These are phyloP conservation scores for Corythornis leucogaster DNA, from an alignment of 2,797 vertebrate species.

Conservation along the genomic window DNA sequence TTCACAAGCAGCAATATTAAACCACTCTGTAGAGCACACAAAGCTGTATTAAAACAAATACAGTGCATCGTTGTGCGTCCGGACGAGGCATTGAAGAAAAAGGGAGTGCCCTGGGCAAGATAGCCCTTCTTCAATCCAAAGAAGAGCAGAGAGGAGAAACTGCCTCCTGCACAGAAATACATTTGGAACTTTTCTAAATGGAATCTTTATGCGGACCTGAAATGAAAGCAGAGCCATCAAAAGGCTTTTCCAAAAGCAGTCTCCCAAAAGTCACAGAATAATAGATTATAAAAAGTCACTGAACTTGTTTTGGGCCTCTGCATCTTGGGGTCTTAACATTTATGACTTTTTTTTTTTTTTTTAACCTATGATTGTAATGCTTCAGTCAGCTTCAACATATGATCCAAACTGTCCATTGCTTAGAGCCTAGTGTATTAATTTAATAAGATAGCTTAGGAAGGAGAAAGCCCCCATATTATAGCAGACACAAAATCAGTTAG, in stretches of 20 bases:
- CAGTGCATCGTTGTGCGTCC: not conserved
- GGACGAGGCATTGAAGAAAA: not conserved
- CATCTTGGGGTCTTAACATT: not conserved
- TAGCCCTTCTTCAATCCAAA: not conserved
- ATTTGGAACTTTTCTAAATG: constrained; percentile 34
- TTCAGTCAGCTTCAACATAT: not conserved
- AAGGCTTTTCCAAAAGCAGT: constrained; percentile 34
- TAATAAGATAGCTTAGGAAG: not conserved
- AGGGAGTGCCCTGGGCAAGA: constrained; percentile 33
- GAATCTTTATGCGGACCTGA: constrained; percentile 36
- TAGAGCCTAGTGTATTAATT: not conserved
- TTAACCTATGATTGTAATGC: not conserved
- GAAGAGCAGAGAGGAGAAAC: constrained; percentile 22
- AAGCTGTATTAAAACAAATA: constrained; percentile 56
- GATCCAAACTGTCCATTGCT: not conserved
- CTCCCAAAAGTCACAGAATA: constrained; percentile 33
- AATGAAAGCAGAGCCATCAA: constrained; percentile 31
- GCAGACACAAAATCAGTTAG: not conserved
- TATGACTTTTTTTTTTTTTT: not conserved
- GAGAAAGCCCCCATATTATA: not conserved
- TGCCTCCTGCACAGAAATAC: constrained; percentile 34
- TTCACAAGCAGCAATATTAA: constrained; percentile 23
- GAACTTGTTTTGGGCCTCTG: not conserved
- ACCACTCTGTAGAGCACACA: not conserved
- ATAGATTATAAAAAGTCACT: not conserved